Conservation (phyloP, 2,113 vertebrate genomes). For the Pavo muticus region DNA sequence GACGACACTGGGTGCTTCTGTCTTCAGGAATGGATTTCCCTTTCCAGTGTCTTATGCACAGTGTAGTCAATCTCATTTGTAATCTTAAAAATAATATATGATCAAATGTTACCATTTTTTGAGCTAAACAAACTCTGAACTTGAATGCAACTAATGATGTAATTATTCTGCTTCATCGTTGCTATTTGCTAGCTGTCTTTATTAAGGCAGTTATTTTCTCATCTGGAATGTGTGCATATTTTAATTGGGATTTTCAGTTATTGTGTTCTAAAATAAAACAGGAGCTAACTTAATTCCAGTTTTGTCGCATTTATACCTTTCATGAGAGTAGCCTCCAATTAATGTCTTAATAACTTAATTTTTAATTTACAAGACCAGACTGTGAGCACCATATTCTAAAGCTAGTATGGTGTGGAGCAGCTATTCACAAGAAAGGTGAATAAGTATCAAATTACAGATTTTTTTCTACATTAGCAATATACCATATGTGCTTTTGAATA, state of each 20-base stretch:
- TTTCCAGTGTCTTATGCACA: neutral
- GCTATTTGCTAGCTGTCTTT: neutral
- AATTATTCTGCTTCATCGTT: neutral
- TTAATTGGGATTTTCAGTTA: neutral
- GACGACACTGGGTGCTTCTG: neutral
- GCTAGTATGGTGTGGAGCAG: neutral
- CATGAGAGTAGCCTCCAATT: neutral
- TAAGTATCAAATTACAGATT: constrained; percentile 63
- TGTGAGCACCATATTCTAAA: neutral
- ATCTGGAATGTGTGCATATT: neutral
- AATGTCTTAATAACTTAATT: neutral
- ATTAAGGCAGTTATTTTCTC: neutral
- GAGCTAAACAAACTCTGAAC: neutral
- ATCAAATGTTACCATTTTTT: neutral
- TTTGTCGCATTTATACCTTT: neutral
- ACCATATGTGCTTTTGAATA: constrained; percentile 68
- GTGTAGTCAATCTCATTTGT: neutral
- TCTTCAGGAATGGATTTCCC: neutral
- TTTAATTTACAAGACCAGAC: neutral
- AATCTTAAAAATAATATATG: neutral
- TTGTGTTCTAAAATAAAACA: neutral
- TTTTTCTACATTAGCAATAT: constrained; percentile 47
- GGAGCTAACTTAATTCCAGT: neutral
- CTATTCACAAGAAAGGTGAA: constrained; percentile 36
- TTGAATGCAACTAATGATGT: neutral